These are phyloP conservation scores for Watsonalla cultraria DNA, from an alignment of 2,888 invertebrate genomes.

Conservation along the genomic window DNA sequence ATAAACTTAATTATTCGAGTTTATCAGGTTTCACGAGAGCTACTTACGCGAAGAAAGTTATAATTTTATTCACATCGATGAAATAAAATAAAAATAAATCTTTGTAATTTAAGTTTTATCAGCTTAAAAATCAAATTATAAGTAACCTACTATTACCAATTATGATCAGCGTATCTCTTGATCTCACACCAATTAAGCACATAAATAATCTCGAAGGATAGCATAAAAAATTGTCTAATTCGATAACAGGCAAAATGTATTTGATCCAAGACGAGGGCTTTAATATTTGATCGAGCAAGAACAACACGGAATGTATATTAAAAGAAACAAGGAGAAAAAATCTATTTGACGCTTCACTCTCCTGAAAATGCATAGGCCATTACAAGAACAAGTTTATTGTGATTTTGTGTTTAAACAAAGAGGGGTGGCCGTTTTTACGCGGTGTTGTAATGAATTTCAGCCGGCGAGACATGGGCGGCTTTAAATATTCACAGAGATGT, in stretches of 20 bases:
- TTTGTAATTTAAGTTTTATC: no score
- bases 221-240: no score
- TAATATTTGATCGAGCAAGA: not conserved
- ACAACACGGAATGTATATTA: conserved; percentile 27
- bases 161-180: no score
- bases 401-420: conserved; percentile 75
- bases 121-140: no score
- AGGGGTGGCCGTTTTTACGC: conserved; percentile 61
- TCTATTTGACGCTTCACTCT: conserved; percentile 27
- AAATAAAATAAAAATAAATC: no score
- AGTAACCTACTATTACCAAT: no score
- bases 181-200: no score
- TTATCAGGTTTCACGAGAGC: no score
- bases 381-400: conserved; percentile 70
- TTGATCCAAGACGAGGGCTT: not conserved
- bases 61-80: no score
- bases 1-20: no score
- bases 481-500: conserved; percentile 67
- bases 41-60: no score
- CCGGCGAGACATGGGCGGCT: conserved; percentile 51
- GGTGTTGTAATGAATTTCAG: conserved; percentile 63
- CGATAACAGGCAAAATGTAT: not conserved
- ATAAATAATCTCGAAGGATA: no score
- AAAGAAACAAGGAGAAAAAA: conserved; percentile 41
- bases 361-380: conserved; percentile 66